Evolutionary conservation across 2,888 invertebrate species (phyloP).

Genomic region (Pristionchus fissidentatus): DNA sequence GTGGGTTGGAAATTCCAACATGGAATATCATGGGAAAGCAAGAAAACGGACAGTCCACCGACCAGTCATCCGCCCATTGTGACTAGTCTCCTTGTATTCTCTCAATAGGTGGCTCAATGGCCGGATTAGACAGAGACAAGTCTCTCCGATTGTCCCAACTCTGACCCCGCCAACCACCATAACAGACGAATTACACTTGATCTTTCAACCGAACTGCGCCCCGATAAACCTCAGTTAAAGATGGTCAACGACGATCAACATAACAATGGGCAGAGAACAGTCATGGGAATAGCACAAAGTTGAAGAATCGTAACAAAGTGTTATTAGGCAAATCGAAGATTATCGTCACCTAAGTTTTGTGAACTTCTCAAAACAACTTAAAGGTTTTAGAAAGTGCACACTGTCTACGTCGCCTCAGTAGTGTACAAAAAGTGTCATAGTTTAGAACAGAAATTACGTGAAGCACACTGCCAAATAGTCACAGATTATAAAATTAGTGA

Average conservation of each 20-base stretch:
- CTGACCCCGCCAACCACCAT: background rate
- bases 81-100: too few species aligned
- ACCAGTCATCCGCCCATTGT: background rate
- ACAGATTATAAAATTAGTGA: background rate
- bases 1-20: too few species aligned
- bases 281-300: background rate
- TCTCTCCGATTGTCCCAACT: too few species aligned
- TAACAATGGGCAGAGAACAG: background rate
- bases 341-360: constrained; percentile 28
- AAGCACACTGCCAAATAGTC: background rate
- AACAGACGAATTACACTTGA: background rate
- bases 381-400: too few species aligned
- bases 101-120: constrained; percentile 27
- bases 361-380: constrained; percentile 10
- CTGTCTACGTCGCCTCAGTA: too few species aligned
- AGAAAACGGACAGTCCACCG: background rate
- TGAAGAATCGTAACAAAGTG: background rate
- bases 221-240: too few species aligned
- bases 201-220: too few species aligned
- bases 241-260: too few species aligned
- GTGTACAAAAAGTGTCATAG: too few species aligned
- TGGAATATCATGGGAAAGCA: too few species aligned
- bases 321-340: background rate
- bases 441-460: too few species aligned
- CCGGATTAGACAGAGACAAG: background rate